phyloP scores from a whole-genome alignment of 2,888 invertebrate genomes.

The Sthenelais limicola region DNA sequence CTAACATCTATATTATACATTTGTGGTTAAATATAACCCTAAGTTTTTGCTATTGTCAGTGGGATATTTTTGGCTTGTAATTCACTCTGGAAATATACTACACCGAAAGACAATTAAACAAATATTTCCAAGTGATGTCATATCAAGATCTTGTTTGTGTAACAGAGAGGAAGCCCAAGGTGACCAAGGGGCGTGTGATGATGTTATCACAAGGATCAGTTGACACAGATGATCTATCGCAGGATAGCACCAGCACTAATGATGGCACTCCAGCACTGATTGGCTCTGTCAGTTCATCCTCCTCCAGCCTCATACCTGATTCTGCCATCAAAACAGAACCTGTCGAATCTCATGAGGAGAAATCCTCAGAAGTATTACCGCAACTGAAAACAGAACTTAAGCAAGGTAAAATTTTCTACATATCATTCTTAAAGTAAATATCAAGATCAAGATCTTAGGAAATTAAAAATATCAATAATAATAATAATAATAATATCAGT shows the following conservation, averaged over 20 bases:
- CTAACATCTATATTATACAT: background rate
- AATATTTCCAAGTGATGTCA: too few relatives aligned
- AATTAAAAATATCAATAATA: too few relatives aligned
- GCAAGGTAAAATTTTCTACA: too few relatives aligned
- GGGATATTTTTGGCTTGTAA: too few relatives aligned
- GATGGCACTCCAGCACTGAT: slow-evolving; percentile 20
- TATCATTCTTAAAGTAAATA: too few relatives aligned
- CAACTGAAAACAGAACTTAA: too few relatives aligned
- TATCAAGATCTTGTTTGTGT: background rate
- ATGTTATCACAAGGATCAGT: slow-evolving; percentile 31
- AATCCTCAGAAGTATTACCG: too few relatives aligned
- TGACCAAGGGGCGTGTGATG: background rate
- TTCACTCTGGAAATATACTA: background rate
- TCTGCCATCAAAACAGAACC: slow-evolving; percentile 17
- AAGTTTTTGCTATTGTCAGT: background rate
- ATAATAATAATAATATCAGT: too few relatives aligned
- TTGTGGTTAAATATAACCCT: background rate
- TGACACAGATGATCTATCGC: slow-evolving; percentile 40
- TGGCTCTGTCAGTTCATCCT: slow-evolving; percentile 5
- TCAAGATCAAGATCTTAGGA: too few relatives aligned
- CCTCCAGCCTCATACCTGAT: background rate
- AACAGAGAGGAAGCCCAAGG: slow-evolving; percentile 44
- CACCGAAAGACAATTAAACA: background rate
- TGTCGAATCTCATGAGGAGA: slow-evolving; percentile 13
- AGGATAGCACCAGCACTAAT: slow-evolving; percentile 41